Conservation (phyloP, 2,888 invertebrate genomes). For the Doris montereyensis region DNA sequence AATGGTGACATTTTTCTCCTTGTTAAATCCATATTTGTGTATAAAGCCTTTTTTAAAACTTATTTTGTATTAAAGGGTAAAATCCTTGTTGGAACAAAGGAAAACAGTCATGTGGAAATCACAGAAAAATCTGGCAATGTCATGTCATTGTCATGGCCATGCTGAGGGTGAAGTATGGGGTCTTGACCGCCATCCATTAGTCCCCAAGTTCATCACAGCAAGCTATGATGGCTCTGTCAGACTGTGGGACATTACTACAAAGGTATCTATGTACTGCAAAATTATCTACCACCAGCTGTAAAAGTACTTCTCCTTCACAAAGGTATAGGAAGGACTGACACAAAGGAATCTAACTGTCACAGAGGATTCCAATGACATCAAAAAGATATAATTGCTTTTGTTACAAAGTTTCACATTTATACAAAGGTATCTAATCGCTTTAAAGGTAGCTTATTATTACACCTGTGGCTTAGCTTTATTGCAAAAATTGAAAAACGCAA, state of each 20-base stretch:
- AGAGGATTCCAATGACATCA: no score
- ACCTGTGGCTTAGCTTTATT: no score
- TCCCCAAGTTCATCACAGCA: conserved; percentile 67
- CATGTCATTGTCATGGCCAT: conserved; percentile 66
- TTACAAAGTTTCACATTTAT: no score
- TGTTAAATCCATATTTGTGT: neutral
- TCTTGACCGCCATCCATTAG: conserved; percentile 68
- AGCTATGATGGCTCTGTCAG: conserved; percentile 71
- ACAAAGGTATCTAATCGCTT: no score
- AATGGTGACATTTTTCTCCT: neutral
- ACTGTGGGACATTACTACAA: conserved; percentile 68
- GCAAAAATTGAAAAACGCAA: no score
- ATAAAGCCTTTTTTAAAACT: conserved; percentile 16
- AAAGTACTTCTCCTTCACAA: no score
- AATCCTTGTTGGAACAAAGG: conserved; percentile 71
- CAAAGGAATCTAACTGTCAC: no score
- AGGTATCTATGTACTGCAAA: no score
- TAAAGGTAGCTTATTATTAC: no score
- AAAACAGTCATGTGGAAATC: conserved; percentile 69
- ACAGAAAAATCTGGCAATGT: conserved; percentile 68
- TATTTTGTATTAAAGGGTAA: conserved; percentile 62
- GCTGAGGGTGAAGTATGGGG: conserved; percentile 73
- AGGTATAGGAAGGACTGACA: no score
- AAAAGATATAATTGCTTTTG: no score
- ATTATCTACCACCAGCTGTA: no score